A percentile compares a stretch with the other conserved stretches of the same genome.
Evolutionary conservation across 2,113 vertebrate species (phyloP).

Genomic region (Cichladusa arquata): DNA sequence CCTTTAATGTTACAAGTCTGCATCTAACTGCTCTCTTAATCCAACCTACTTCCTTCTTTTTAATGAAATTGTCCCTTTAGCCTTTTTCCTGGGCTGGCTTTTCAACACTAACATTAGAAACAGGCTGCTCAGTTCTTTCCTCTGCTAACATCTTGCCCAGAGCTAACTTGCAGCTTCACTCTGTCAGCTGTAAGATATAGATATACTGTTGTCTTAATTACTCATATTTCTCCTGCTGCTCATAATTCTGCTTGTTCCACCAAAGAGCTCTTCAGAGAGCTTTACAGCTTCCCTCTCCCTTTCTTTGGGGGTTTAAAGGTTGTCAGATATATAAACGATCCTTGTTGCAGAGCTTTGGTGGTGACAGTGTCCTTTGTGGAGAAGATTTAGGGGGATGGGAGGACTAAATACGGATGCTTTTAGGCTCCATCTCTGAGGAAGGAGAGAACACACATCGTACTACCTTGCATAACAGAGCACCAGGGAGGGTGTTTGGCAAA

Average conservation of each 20-base stretch:
- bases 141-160: conserved; percentile 55
- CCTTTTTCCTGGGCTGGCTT: conserved; percentile 45
- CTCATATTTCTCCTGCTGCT: conserved; percentile 62
- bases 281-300: conserved; percentile 19
- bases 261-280: conserved; percentile 62
- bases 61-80: conserved; percentile 51
- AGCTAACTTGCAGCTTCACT: conserved; percentile 51
- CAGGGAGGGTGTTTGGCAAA: conserved; percentile 32
- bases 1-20: conserved; percentile 38
- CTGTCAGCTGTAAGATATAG: conserved; percentile 58
- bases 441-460: neutral
- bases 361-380: conserved; percentile 43
- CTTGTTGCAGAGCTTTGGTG: conserved; percentile 43
- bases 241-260: conserved; percentile 59
- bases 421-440: neutral
- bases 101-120: conserved; percentile 46
- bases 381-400: conserved; percentile 50
- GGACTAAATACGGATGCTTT: neutral
- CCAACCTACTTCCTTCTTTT: conserved; percentile 40
- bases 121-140: conserved; percentile 32
- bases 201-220: conserved; percentile 73
- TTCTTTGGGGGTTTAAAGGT: conserved; percentile 60
- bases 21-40: conserved; percentile 41
- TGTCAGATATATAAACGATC: conserved; percentile 54
- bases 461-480: conserved; percentile 15